phyloP scores from a whole-genome alignment of 2,888 invertebrate genomes.

The Micoletzkya japonica region DNA sequence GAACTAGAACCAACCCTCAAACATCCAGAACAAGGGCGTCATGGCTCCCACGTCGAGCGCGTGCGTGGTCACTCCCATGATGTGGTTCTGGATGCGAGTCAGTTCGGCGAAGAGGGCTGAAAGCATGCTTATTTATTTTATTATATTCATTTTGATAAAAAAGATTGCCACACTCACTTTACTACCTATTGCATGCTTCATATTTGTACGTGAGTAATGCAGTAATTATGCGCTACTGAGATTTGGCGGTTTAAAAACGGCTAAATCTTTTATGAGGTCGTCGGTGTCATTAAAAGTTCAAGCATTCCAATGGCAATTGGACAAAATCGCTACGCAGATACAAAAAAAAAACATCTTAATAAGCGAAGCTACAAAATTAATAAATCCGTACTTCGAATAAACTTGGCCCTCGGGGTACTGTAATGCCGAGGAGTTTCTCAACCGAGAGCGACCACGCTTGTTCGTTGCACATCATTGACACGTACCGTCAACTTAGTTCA shows the following conservation, averaged over 20 bases:
- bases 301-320: no score
- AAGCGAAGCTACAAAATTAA: background rate
- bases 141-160: no score
- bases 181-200: no score
- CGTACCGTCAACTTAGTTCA: no score
- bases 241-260: no score
- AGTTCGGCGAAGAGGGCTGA: conserved; percentile 90
- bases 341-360: no score
- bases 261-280: no score
- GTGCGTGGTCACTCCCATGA: conserved; percentile 95
- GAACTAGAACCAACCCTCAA: conserved; percentile 74
- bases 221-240: no score
- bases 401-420: conserved; percentile 80
- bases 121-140: conserved; percentile 39
- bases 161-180: no score
- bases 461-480: conserved; percentile 99
- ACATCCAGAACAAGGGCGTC: conserved; percentile 98
- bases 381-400: conserved; percentile 78
- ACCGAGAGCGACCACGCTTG: conserved; percentile 93
- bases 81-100: conserved; percentile 92
- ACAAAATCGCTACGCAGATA: no score
- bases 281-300: no score
- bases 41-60: conserved; percentile 94
- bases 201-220: no score
- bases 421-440: conserved; percentile 84